phyloP scores from a whole-genome alignment of 2,113 vertebrate species.

The Pontoporia blainvillei region DNA sequence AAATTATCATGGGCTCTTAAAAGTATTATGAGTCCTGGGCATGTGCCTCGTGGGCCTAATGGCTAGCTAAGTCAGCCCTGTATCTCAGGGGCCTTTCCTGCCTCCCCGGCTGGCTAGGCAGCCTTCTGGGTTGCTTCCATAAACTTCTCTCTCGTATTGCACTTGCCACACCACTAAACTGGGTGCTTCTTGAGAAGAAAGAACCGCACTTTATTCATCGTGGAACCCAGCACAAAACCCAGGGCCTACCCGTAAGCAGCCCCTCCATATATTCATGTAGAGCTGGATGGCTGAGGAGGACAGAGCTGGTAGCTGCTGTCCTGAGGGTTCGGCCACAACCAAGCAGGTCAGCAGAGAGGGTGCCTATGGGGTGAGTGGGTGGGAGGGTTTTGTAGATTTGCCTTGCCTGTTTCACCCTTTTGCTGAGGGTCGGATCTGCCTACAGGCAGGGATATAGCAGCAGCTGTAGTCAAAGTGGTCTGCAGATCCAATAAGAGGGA shows the following conservation, averaged over 20 bases:
- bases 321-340: rapidly evolving
- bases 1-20: neutral
- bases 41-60: too few relatives aligned
- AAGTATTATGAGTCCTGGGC: neutral
- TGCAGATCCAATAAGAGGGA: neutral
- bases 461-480: neutral
- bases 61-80: rapidly evolving
- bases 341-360: too few relatives aligned
- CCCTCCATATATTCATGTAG: rapidly evolving
- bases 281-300: neutral
- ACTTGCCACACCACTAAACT: neutral
- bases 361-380: neutral
- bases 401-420: neutral
- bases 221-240: neutral
- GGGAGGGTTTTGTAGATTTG: neutral
- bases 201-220: neutral
- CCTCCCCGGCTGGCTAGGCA: neutral
- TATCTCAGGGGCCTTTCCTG: neutral
- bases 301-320: neutral
- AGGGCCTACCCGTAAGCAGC: neutral
- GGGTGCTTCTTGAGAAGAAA: neutral
- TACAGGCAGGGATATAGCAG: neutral
- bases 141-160: neutral
- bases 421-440: neutral
- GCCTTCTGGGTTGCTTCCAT: neutral